Evolutionary conservation across 30 jellyfish, hydroid and myxozoan genomes (phyloP).

Genomic region (Hydractinia echinata): DNA sequence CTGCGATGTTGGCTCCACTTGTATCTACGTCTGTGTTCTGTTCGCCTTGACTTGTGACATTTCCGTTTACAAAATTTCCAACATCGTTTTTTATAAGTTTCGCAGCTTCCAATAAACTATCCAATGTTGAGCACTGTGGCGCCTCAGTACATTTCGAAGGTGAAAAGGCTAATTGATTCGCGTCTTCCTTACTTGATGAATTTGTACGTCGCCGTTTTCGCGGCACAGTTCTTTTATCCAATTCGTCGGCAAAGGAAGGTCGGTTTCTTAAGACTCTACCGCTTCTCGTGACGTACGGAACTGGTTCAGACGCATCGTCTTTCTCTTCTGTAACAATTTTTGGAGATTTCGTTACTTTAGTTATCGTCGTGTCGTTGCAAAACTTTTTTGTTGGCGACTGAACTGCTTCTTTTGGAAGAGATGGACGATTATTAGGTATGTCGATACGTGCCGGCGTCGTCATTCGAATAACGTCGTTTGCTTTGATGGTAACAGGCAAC

Average conservation of each 20-base stretch:
- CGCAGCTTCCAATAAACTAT: slow-evolving; percentile 17
- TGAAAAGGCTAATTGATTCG: background rate
- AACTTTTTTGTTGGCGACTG: background rate
- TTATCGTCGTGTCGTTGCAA: background rate
- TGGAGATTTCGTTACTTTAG: background rate
- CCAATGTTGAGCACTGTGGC: background rate
- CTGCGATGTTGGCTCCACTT: slow-evolving; percentile 1
- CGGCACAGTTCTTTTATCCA: background rate
- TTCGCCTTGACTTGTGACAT: background rate
- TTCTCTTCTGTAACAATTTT: background rate
- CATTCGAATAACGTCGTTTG: background rate
- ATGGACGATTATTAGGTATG: background rate
- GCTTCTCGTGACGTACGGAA: slow-evolving; percentile 16
- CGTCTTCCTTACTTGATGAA: slow-evolving; percentile 9
- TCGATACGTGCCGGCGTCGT: background rate
- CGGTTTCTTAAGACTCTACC: slow-evolving; percentile 14
- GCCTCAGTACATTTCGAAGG: background rate
- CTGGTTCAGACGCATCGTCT: background rate
- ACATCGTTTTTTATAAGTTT: background rate
- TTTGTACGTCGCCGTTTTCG: slow-evolving; percentile 7
- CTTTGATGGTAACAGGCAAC: background rate
- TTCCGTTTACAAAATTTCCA: background rate
- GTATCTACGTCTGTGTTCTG: background rate
- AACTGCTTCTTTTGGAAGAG: background rate
- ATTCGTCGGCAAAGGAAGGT: slow-evolving; percentile 6